phyloP scores from a whole-genome alignment of 1,140 invertebrate species.

The Solenopsis invicta region DNA sequence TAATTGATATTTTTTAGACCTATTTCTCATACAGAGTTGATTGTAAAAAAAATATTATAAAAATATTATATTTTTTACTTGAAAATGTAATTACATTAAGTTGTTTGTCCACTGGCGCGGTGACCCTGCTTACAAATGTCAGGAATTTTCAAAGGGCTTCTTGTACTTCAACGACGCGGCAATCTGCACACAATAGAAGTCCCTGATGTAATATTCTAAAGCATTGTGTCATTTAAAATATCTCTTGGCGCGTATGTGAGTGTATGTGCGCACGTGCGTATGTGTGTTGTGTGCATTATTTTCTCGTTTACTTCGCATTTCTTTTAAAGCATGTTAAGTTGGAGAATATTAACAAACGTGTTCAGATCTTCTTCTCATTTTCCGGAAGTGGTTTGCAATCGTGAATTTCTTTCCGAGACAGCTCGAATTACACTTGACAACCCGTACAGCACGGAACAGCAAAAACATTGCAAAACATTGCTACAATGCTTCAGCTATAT shows the following conservation, averaged over 20 bases:
- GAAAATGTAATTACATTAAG: too few relatives aligned
- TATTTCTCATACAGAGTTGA: too few relatives aligned
- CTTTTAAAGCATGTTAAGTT: background rate
- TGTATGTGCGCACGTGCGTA: background rate
- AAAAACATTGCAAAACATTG: too few relatives aligned
- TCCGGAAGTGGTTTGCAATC: background rate
- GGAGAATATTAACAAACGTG: background rate
- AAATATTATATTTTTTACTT: too few relatives aligned
- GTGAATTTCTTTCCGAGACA: background rate
- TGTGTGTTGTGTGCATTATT: background rate
- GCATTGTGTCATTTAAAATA: constrained; percentile 4
- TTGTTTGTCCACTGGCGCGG: too few relatives aligned
- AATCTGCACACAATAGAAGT: constrained; percentile 3
- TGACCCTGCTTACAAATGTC: constrained; percentile 10
- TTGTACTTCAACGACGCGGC: constrained; percentile 5
- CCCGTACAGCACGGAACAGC: too few relatives aligned
- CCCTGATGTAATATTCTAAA: constrained; percentile 18
- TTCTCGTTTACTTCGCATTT: constrained; percentile 13
- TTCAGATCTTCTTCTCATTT: background rate
- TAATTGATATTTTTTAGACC: too few relatives aligned
- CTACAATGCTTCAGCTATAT: too few relatives aligned
- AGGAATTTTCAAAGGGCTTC: constrained; percentile 26
- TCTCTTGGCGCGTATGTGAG: background rate
- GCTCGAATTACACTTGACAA: background rate
- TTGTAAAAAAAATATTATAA: too few relatives aligned